Base-by-base conservation (phyloP, 2,888 invertebrate species). In the Amphipyra tragopoginis region DNA sequence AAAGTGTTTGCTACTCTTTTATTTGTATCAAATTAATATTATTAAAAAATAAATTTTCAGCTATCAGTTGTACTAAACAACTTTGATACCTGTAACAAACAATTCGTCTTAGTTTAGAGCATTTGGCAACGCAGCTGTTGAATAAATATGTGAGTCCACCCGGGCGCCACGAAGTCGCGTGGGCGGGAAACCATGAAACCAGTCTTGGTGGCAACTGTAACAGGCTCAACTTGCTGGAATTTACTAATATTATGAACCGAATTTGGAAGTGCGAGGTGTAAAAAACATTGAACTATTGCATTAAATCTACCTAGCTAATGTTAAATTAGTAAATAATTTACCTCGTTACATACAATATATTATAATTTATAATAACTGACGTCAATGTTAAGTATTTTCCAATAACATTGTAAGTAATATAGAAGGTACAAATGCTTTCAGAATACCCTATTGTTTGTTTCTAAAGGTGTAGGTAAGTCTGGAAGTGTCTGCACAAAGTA, bases 171-270 rank as follows among this genome's bases (percentile, higher is more conserved):
- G 75, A 86, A 86, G 93, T 93, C 94, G 94, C 91, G 93, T 93
- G 89, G 93, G 93, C 92, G 94, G 92, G 92, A 93, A 92, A 89
- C 92, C 92, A 92, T 92, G 93, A 93, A 93, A 93, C 94, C 93
- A 92, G 93, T 94, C 92, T 91, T 88, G 82, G 85, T 84, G 85
- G 86, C 88, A 79, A 80, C 73, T 75, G 72, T 73, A 84, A 72
- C 83, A 80, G 85, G 82, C 84, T 55, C 36, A 62, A 66, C 56
- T 67, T 62, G 43, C 58, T 65, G 63, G 75, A 69, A 52, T 69
- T 50, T 47, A 72, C 52, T 64, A 15, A 62, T 48, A 54, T 52
- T 34, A 29, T 45, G 6, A 59, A 45, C 29, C 26, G 34, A 55
- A 70, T 70, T 62, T 42, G 15, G 21, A 42, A 52, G 39, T 42